Conservation (phyloP, 2,797 vertebrate species). For the Anguilla obscura region DNA sequence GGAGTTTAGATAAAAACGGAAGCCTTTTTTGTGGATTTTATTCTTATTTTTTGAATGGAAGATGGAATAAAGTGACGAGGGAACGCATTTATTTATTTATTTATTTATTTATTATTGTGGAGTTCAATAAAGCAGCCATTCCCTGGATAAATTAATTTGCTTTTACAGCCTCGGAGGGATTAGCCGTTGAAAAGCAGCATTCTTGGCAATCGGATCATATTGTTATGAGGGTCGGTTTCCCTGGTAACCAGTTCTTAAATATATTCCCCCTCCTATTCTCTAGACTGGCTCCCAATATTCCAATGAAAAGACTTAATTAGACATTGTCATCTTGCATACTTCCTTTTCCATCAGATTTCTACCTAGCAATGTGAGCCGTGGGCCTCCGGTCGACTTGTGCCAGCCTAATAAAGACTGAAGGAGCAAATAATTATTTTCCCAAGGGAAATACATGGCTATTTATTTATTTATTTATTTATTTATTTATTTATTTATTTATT, state of each 20-base stretch:
- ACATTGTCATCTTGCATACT: slow-evolving; percentile 41
- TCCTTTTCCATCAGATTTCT: slow-evolving; percentile 23
- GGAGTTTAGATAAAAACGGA: background rate
- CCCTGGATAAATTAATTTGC: slow-evolving; percentile 30
- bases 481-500: background rate
- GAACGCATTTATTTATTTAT: background rate
- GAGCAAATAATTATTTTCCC: background rate
- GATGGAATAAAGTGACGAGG: background rate
- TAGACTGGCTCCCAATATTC: slow-evolving; percentile 26
- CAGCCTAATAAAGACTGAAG: background rate
- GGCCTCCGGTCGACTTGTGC: background rate
- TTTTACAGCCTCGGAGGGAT: slow-evolving; percentile 17
- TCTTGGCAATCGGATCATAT: slow-evolving; percentile 37
- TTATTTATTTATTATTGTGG: background rate
- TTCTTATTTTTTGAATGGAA: background rate
- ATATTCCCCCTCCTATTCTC: slow-evolving; percentile 24
- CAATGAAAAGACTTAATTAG: slow-evolving; percentile 34
- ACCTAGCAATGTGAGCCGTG: slow-evolving; percentile 26
- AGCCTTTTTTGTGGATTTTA: background rate
- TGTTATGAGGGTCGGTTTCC: slow-evolving; percentile 33
- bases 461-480: background rate
- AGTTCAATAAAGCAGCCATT: slow-evolving; percentile 23
- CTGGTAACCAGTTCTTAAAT: slow-evolving; percentile 36
- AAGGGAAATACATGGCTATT: background rate
- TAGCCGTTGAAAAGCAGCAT: slow-evolving; percentile 32